Evolutionary conservation across 2,888 invertebrate species (phyloP).

Genomic region (Drosophila antonietae): DNA sequence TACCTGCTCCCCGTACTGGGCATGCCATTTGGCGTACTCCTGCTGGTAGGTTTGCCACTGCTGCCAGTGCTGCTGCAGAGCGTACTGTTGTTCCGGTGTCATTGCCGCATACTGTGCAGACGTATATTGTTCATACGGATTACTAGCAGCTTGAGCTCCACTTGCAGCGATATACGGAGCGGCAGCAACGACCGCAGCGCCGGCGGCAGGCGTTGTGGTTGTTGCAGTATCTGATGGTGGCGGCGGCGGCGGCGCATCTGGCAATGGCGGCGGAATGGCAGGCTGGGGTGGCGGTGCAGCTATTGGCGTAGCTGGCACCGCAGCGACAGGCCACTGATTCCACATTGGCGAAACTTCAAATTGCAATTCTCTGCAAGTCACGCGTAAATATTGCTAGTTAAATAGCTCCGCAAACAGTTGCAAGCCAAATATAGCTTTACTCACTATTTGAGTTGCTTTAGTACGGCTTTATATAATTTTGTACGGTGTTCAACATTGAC

Average conservation of each 20-base stretch:
- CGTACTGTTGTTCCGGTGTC: conserved; percentile 83
- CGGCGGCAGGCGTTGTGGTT: neutral
- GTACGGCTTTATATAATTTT: conserved; percentile 38
- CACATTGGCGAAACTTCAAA: conserved; percentile 65
- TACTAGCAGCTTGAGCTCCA: conserved; percentile 29
- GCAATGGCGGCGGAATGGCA: conserved; percentile 68
- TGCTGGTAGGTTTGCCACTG: conserved; percentile 85
- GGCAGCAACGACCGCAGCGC: neutral
- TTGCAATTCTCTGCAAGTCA: conserved; percentile 8
- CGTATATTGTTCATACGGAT: conserved; percentile 80
- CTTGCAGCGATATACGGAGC: conserved; percentile 1
- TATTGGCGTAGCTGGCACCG: conserved; percentile 28
- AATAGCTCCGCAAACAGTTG: neutral
- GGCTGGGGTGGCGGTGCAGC: conserved; percentile 67
- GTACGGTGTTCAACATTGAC: conserved; percentile 11
- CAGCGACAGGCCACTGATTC: conserved; percentile 76
- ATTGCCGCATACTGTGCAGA: conserved; percentile 83
- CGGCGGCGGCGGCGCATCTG: conserved; percentile 71
- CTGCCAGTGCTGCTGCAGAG: conserved; percentile 84
- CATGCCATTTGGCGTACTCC: conserved; percentile 84
- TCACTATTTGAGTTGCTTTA: conserved; percentile 2
- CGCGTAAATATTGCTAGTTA: neutral
- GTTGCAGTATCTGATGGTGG: conserved; percentile 51
- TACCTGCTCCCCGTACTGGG: conserved; percentile 84
- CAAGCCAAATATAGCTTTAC: neutral